Evolutionary conservation across 1,140 invertebrate genomes (phyloP).

Genomic region (Heliconius himera): DNA sequence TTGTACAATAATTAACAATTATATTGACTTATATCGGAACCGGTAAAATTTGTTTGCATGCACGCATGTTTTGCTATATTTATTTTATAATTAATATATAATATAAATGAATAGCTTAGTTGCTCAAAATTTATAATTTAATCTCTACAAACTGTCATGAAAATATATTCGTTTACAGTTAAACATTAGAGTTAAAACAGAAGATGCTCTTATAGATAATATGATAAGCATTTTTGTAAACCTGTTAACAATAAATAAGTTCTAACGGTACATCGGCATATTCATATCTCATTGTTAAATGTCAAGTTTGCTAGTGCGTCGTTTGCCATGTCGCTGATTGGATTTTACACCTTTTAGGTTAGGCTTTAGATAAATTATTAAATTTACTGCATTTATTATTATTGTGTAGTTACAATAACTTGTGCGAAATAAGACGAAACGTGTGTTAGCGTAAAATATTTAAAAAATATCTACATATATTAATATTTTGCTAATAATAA

Average conservation of each 20-base stretch:
- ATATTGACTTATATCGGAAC: background rate
- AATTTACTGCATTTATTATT: background rate
- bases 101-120: background rate
- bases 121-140: background rate
- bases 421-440: background rate
- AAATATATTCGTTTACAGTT: background rate
- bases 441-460: background rate
- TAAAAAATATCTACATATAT: background rate
- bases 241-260: background rate
- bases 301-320: slow-evolving; percentile 16
- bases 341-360: slow-evolving; percentile 33
- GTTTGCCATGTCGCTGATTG: background rate
- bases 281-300: background rate
- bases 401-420: background rate
- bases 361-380: slow-evolving; percentile 26
- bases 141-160: background rate
- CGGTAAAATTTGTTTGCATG: too few species aligned
- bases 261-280: background rate
- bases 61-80: too few species aligned
- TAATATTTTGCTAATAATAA: background rate
- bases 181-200: background rate
- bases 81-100: background rate
- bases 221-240: background rate
- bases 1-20: background rate
- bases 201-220: background rate